Percentiles rank a stretch among this genome's conserved stretches.
phyloP scores from a whole-genome alignment of 2,797 vertebrate genomes.

The Halcyon badia region DNA sequence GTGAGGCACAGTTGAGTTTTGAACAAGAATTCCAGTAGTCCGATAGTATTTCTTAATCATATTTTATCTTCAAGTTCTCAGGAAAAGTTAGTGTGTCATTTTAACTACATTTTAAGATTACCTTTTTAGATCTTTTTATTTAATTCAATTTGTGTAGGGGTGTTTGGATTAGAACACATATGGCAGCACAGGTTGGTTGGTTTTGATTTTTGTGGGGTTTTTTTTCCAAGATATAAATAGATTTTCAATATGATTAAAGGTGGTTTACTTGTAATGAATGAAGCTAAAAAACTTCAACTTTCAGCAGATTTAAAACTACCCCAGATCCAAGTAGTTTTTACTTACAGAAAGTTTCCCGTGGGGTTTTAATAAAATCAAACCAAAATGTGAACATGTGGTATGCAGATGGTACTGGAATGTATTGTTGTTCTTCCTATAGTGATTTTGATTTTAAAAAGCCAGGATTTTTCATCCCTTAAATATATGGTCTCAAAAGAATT shows the following conservation, averaged over 20 bases:
- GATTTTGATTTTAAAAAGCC: background rate
- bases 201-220: too few species aligned
- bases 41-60: background rate
- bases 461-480: background rate
- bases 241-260: background rate
- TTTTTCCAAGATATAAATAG: background rate
- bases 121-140: background rate
- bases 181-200: background rate
- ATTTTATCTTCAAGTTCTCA: background rate
- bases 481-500: background rate
- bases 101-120: background rate
- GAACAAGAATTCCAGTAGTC: background rate
- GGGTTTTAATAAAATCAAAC: slow-evolving; percentile 30
- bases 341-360: background rate
- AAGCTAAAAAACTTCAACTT: background rate
- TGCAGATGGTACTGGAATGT: slow-evolving; percentile 22
- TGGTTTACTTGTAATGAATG: background rate
- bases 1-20: background rate
- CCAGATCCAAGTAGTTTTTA: background rate
- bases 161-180: background rate
- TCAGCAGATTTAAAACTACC: background rate
- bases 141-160: background rate
- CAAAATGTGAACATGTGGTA: background rate
- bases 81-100: background rate
- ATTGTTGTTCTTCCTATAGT: background rate